These are phyloP conservation scores for Lycophotia porphyrea DNA, from an alignment of 2,888 invertebrate genomes.

Conservation along the genomic window DNA sequence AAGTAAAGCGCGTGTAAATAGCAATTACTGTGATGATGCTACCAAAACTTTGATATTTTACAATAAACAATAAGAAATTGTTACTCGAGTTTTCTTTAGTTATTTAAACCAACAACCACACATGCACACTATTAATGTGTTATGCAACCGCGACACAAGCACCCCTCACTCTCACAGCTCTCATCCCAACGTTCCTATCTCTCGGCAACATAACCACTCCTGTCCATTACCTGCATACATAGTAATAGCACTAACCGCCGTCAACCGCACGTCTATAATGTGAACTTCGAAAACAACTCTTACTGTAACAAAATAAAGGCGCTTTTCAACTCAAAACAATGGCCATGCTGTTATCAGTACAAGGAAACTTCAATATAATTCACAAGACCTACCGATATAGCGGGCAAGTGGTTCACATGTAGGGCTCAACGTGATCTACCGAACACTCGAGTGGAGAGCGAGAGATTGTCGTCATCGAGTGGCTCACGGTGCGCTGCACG, in stretches of 20 bases:
- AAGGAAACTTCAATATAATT: slow-evolving; percentile 22
- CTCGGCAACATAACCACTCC: background rate
- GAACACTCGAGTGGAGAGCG: slow-evolving; percentile 28
- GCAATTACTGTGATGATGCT: slow-evolving; percentile 80
- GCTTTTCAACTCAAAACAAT: background rate
- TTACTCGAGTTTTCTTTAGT: slow-evolving; percentile 28
- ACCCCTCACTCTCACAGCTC: background rate
- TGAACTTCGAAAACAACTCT: background rate
- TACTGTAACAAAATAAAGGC: background rate
- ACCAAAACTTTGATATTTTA: slow-evolving; percentile 75
- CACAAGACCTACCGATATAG: slow-evolving; percentile 18
- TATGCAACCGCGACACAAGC: background rate
- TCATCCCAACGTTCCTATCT: too few relatives aligned
- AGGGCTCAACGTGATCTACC: slow-evolving; percentile 38
- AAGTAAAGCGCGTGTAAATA: slow-evolving; percentile 71
- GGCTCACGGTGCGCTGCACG: slow-evolving; percentile 9
- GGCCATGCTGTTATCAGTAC: slow-evolving; percentile 10
- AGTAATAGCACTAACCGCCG: background rate
- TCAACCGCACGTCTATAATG: too few relatives aligned
- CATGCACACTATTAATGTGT: background rate
- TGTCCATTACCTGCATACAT: background rate
- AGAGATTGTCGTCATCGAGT: slow-evolving; percentile 36
- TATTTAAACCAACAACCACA: background rate
- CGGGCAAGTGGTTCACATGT: slow-evolving; percentile 35
- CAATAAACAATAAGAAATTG: slow-evolving; percentile 61